Conservation (phyloP, 2,113 vertebrate species). For the Pelusios castaneus region DNA sequence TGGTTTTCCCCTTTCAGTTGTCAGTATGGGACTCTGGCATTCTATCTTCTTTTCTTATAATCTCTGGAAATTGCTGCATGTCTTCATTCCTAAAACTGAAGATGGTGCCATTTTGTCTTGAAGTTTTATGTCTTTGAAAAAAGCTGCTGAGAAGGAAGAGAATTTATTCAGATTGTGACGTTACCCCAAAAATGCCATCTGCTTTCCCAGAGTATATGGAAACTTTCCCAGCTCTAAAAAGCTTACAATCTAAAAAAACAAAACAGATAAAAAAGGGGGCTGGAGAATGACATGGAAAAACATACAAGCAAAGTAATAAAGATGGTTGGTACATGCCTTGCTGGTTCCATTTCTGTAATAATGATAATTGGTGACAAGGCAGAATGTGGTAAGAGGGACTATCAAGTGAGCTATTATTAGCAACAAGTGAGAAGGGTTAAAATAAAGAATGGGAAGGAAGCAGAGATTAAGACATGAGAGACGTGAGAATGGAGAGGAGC, state of each 20-base stretch:
- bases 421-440: background rate
- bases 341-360: background rate
- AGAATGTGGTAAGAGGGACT: background rate
- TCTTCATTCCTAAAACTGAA: slow-evolving; percentile 5
- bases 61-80: slow-evolving; percentile 1
- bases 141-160: background rate
- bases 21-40: background rate
- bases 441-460: background rate
- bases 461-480: background rate
- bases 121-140: background rate
- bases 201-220: background rate
- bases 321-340: background rate
- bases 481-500: background rate
- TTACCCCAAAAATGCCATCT: background rate
- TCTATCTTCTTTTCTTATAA: background rate
- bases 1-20: background rate
- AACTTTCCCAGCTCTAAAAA: background rate
- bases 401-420: background rate
- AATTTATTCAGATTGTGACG: background rate
- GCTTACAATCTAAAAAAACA: background rate
- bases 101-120: background rate
- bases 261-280: background rate
- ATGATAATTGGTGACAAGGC: background rate
- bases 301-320: background rate
- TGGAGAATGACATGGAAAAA: background rate